Conservation (phyloP, 2,797 vertebrate species). For the Pangasius mekongensis region DNA sequence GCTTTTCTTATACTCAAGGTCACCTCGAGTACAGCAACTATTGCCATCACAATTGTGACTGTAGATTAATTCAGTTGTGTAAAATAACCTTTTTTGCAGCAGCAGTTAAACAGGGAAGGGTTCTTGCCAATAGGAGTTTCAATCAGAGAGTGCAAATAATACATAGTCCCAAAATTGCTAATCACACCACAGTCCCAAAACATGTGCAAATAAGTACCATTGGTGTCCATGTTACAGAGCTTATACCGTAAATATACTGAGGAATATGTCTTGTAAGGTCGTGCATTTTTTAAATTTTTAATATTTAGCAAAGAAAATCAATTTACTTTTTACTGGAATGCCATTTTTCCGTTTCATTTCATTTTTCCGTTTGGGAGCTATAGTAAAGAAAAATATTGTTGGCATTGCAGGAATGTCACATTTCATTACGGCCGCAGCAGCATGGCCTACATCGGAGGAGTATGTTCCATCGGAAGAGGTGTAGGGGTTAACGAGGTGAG, state of each 20-base stretch:
- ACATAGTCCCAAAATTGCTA: not conserved
- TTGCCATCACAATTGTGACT: no score
- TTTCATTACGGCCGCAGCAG: conserved; percentile 87
- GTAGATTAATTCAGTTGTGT: not conserved
- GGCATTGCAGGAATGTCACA: conserved; percentile 76
- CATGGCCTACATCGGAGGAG: conserved; percentile 84
- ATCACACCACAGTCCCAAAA: not conserved
- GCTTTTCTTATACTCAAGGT: not conserved
- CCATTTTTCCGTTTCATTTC: no score
- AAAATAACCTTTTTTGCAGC: not conserved
- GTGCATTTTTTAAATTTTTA: not conserved
- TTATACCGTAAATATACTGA: not conserved
- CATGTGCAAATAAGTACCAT: not conserved
- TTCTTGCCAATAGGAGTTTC: not conserved
- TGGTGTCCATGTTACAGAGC: not conserved
- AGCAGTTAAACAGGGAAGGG: not conserved
- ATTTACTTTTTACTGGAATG: not conserved
- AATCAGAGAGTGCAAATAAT: not conserved
- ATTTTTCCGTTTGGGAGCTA: not conserved
- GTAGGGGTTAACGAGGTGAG: conserved; percentile 88
- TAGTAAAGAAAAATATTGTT: conserved; percentile 4
- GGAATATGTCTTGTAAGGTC: not conserved
- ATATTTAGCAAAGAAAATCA: not conserved
- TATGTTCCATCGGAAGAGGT: conserved; percentile 81
- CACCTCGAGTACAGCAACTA: not conserved